These are phyloP conservation scores for Columba livia DNA, from an alignment of 2,113 vertebrate species.

Conservation along the genomic window DNA sequence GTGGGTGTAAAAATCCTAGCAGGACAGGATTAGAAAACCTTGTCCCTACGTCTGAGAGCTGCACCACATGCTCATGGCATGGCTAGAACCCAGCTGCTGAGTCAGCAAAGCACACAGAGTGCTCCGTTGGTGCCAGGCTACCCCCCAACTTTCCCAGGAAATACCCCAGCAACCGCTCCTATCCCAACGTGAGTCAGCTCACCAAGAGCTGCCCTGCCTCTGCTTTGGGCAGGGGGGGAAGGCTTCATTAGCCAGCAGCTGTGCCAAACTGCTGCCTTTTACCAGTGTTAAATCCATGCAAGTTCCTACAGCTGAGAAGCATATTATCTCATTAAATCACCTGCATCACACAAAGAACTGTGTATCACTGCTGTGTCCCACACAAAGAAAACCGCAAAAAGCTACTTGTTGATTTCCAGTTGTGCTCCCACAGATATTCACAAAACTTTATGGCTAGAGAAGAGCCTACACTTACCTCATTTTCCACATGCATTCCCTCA, in stretches of 20 bases:
- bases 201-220: not conserved
- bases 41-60: not conserved
- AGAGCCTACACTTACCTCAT: not conserved
- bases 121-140: fast-evolving
- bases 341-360: not conserved
- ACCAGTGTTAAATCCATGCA: not conserved
- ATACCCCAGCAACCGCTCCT: not conserved
- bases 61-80: fast-evolving
- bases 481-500: not conserved
- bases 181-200: not conserved
- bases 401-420: not conserved
- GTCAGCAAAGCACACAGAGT: not conserved
- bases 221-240: not conserved
- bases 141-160: not conserved
- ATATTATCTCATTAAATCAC: not conserved
- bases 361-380: not conserved
- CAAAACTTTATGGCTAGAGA: not conserved
- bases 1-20: not conserved
- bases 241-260: not conserved
- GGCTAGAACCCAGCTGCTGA: not conserved
- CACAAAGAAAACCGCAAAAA: not conserved
- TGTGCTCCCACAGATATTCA: not conserved
- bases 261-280: not conserved
- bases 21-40: not conserved
- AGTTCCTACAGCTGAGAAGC: not conserved